Evolutionary conservation across 1,140 invertebrate genomes (phyloP), one percentile per base, ranked within the genome.

Genomic region (Drosophila parabipectinata): DNA sequence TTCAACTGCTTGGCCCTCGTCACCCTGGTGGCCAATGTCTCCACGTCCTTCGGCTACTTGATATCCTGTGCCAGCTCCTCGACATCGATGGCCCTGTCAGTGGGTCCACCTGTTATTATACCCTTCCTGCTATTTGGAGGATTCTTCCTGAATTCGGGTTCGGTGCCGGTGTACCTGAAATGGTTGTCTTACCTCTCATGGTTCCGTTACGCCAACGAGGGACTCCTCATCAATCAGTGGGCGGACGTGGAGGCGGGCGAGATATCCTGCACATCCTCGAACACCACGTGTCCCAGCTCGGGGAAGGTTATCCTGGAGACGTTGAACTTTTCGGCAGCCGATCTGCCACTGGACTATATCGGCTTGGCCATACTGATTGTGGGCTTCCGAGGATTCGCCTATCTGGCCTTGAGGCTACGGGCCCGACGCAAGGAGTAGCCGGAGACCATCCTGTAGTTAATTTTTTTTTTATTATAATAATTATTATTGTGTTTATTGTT

Each of bases 101-200:
- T 99, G 52, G 96, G 97, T 2, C 97, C 98, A 12, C 97, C 98
- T 2, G 93, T 98, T 18, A 95, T 99, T 51, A 97, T 99, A 64
- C 98, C 98, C 0, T 96, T 99, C 90, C 93, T 99, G 91, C 92
- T 99, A 10, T 99, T 99, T 91, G 98, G 98, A 53, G 98, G 98
- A 45, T 99, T 99, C 93, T 99, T 99, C 92, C 92, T 99, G 14
- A 99, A 99, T 91, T 95, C 95, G 18, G 95, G 94, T 95, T 97
- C 97, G 0, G 95, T 98, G 18, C 98, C 98, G 1, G 91, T 93
- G 0, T 99, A 98, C 85, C 96, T 99, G 56, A 93, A 95, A 54
- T 99, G 98, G 97, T 92, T 99, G 57, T 97, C 97, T 12, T 97
- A 98, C 92, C 91, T 99, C 14, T 99, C 98, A 0, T 99, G 98